Evolutionary conservation across 1,140 invertebrate species (phyloP).

Genomic region (Drosophila subpulchrella): DNA sequence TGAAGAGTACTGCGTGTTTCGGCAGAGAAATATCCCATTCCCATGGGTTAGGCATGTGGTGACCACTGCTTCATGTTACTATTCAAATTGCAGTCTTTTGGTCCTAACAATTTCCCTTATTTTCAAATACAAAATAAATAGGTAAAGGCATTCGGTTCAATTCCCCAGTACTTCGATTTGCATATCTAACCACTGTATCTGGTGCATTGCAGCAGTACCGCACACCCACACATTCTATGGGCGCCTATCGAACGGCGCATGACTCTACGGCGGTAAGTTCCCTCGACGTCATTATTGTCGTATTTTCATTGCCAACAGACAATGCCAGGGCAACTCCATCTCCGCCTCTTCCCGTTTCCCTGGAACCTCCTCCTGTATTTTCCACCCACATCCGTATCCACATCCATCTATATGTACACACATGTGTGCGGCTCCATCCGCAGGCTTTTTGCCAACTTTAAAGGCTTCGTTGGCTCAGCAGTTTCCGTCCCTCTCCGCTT

Average conservation of each 20-base stretch:
- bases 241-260: slow-evolving; percentile 60
- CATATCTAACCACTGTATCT: slow-evolving; percentile 13
- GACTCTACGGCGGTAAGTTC: slow-evolving; percentile 47
- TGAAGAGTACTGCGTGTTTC: no score
- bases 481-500: slow-evolving; percentile 33
- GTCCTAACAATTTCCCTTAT: no score
- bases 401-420: slow-evolving; percentile 20
- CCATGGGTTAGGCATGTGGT: no score
- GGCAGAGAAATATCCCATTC: no score
- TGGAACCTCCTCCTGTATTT: slow-evolving; percentile 22
- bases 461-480: slow-evolving; percentile 71
- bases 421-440: slow-evolving; percentile 29
- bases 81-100: no score
- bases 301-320: slow-evolving; percentile 82
- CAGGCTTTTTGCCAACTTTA: slow-evolving; percentile 73
- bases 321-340: slow-evolving; percentile 74
- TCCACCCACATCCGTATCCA: slow-evolving; percentile 33
- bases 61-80: no score
- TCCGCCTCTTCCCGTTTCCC: slow-evolving; percentile 16
- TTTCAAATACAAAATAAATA: not conserved
- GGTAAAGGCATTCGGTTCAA: not conserved
- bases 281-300: slow-evolving; percentile 60
- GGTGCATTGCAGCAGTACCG: slow-evolving; percentile 9
- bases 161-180: not conserved
- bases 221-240: slow-evolving; percentile 16